Conservation (phyloP, 1,140 invertebrate genomes). For the Neodiprion lecontei region DNA sequence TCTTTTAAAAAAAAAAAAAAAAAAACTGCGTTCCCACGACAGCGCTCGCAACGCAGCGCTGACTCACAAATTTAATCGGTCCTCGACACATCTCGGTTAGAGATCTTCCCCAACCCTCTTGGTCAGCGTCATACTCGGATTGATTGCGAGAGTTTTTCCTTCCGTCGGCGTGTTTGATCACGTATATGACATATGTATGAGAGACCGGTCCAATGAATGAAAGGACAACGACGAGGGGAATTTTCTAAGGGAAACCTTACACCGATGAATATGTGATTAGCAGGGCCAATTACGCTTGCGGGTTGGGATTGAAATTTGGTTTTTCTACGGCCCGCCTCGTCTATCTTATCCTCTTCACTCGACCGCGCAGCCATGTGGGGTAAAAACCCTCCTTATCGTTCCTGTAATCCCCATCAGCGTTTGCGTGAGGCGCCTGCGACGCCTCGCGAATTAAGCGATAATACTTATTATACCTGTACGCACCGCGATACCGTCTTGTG, state of each 20-base stretch:
- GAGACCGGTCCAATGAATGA: neutral
- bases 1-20: too few species aligned
- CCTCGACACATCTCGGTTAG: constrained; percentile 17
- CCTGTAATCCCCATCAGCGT: neutral
- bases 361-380: neutral
- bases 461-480: neutral
- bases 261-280: constrained; percentile 3
- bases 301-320: constrained; percentile 4
- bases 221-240: neutral
- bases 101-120: constrained; percentile 16
- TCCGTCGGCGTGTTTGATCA: neutral
- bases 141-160: neutral
- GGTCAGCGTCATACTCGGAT: neutral
- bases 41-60: constrained; percentile 4
- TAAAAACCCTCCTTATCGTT: neutral
- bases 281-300: neutral
- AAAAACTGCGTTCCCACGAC: neutral
- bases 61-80: constrained; percentile 31
- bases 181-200: neutral
- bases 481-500: neutral
- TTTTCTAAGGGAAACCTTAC: neutral
- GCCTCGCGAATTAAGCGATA: neutral
- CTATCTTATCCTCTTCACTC: neutral
- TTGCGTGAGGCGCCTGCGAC: neutral
- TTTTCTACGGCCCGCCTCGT: neutral